These are phyloP conservation scores for Phataginus tricuspis DNA, from an alignment of 2,797 vertebrate species.

Conservation along the genomic window DNA sequence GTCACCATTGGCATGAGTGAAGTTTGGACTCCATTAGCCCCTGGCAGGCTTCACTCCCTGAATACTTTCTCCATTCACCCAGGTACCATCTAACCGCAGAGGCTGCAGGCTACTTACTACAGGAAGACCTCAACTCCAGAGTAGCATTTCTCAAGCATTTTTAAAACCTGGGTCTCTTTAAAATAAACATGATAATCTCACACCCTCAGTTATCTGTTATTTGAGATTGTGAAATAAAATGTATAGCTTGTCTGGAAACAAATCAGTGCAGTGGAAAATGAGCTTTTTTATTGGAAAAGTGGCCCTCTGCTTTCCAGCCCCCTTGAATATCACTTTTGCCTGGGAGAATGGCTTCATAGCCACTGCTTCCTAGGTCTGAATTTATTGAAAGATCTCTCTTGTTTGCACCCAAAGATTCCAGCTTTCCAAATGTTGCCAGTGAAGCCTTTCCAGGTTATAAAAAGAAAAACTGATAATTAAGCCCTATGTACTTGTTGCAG, in stretches of 20 bases:
- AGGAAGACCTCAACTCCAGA: neutral
- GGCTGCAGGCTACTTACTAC: neutral
- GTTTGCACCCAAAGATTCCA: neutral
- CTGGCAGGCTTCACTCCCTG: neutral
- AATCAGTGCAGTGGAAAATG: neutral
- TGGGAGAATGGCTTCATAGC: neutral
- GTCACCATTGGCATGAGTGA: neutral
- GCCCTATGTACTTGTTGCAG: neutral
- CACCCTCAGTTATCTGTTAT: neutral
- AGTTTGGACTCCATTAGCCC: neutral
- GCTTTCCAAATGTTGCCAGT: neutral
- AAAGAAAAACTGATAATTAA: neutral
- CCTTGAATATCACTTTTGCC: neutral
- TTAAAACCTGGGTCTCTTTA: neutral
- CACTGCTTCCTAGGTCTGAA: neutral
- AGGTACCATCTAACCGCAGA: conserved; percentile 36
- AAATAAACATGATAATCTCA: neutral
- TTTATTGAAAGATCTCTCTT: neutral
- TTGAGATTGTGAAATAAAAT: conserved; percentile 31
- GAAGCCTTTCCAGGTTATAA: neutral
- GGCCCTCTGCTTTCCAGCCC: fast-evolving
- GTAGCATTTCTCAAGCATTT: neutral
- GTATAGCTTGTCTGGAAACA: neutral
- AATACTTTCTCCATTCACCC: neutral
- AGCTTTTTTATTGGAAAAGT: neutral